Evolutionary conservation across 2,113 vertebrate species (phyloP).

Genomic region (Zosterops japonicus): DNA sequence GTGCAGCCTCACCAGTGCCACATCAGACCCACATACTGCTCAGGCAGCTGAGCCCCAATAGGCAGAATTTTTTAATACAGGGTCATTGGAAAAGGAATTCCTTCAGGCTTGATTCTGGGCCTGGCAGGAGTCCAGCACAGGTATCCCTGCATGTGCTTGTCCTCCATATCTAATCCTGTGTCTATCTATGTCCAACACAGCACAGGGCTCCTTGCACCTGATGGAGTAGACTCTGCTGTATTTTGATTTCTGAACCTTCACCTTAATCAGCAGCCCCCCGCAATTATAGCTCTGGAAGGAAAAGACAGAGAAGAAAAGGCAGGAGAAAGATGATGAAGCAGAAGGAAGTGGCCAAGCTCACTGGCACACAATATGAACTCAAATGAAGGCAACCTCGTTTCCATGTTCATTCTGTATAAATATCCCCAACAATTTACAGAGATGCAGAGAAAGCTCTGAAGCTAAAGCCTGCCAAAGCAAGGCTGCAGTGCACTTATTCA

Average conservation of each 20-base stretch:
- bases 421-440: neutral
- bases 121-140: accelerated
- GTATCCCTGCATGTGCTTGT: neutral
- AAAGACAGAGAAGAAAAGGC: neutral
- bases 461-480: neutral
- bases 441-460: neutral
- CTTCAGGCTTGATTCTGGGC: neutral
- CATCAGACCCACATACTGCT: neutral
- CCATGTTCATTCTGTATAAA: neutral
- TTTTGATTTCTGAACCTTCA: neutral
- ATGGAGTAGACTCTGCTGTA: neutral
- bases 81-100: neutral
- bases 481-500: neutral
- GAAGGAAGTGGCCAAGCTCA: neutral
- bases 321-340: neutral
- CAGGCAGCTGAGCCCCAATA: neutral
- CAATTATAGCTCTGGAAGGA: neutral
- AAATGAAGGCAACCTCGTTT: neutral
- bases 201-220: neutral
- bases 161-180: neutral
- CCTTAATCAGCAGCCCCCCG: neutral
- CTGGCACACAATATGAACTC: neutral
- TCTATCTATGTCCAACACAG: neutral
- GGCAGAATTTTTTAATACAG: neutral
- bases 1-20: neutral